phyloP scores from a whole-genome alignment of 2,888 invertebrate species.

The Halictus quadricinctus region DNA sequence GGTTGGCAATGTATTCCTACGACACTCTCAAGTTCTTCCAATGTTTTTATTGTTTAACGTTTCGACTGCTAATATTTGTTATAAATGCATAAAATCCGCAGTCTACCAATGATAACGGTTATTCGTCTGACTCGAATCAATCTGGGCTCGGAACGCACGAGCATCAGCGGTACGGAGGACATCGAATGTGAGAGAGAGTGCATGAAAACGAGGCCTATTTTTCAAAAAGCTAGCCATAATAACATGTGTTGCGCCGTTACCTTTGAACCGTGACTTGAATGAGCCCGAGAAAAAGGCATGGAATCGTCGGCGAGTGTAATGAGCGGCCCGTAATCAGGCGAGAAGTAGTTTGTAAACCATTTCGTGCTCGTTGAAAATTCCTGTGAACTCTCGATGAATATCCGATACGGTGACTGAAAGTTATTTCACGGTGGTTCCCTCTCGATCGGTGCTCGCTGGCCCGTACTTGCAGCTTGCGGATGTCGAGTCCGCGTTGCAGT shows the following conservation, averaged over 20 bases:
- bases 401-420: conserved; percentile 13
- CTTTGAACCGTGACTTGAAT: neutral
- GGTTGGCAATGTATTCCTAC: too few relatives aligned
- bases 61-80: too few relatives aligned
- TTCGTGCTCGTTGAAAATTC: conserved; percentile 13
- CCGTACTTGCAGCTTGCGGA: conserved; percentile 49
- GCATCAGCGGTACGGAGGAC: neutral
- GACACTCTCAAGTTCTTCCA: too few relatives aligned
- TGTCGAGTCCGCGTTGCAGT: conserved; percentile 40
- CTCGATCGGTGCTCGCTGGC: conserved; percentile 36
- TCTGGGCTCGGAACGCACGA: neutral
- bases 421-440: conserved; percentile 27
- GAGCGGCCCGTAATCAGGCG: conserved; percentile 11
- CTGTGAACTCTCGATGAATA: conserved; percentile 8
- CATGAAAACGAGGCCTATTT: neutral
- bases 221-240: neutral
- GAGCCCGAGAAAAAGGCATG: neutral
- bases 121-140: neutral
- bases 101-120: neutral
- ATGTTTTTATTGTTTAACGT: too few relatives aligned
- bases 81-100: too few relatives aligned
- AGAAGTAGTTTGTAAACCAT: conserved; percentile 3
- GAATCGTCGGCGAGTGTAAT: conserved; percentile 7
- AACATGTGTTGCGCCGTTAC: conserved; percentile 1
- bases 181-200: neutral